Conservation (phyloP, 2,113 vertebrate genomes). For the Porphyrio hochstetteri region DNA sequence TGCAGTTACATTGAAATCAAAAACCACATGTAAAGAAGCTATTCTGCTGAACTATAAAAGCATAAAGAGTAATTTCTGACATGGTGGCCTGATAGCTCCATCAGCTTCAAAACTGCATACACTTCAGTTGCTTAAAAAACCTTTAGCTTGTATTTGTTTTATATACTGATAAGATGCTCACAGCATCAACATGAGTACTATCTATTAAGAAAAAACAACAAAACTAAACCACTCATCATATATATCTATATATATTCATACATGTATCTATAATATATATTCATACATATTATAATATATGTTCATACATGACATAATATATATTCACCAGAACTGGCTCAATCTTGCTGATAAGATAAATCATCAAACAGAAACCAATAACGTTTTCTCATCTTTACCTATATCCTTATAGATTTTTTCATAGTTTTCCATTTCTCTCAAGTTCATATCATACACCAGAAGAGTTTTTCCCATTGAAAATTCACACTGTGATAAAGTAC, state of each 20-base stretch:
- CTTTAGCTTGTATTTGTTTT: neutral
- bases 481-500: constrained; percentile 92
- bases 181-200: neutral
- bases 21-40: neutral
- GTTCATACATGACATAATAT: too few relatives aligned
- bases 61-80: neutral
- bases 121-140: neutral
- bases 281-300: too few relatives aligned
- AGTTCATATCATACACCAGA: constrained; percentile 97
- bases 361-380: neutral
- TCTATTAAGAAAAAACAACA: neutral
- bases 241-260: too few relatives aligned
- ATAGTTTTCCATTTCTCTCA: constrained; percentile 98
- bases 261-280: neutral
- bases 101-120: neutral
- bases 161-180: neutral
- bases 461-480: constrained; percentile 98
- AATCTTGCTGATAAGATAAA: neutral
- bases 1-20: neutral
- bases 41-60: neutral
- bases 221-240: neutral
- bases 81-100: neutral
- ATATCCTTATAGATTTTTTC: constrained; percentile 95
- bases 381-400: constrained; percentile 75
- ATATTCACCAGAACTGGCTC: neutral